Evolutionary conservation across 2,888 invertebrate genomes (phyloP), one percentile per base, ranked within the genome.

Genomic region (Drosophila glabriapex): DNA sequence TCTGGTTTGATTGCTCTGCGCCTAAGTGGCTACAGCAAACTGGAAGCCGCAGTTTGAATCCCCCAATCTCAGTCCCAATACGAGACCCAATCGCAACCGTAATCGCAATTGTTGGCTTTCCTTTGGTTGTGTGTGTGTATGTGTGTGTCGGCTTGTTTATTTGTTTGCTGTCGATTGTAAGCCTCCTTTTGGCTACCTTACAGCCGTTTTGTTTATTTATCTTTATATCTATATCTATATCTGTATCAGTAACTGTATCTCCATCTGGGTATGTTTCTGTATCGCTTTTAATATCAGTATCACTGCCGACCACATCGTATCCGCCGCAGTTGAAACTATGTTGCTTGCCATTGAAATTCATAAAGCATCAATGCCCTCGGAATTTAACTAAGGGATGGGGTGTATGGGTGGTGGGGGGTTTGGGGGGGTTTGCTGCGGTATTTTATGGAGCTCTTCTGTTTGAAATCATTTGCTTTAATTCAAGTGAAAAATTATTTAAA

Each of bases 401-500:
- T 3, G 22, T 31, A 52, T 7, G 37, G 16, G 41, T 16, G 19
- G 46, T 19, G 19, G 37, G 37, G 4, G 6, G 22, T 14, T 7
- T 22, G 14, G 61, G 22, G 43, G 39, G 29, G 16, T 37, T 28
- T 29, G 56, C 22, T 46, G 59, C n/a, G 63, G 58, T 61, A 56
- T 58, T 73, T 77, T 68, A 72, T 74, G 72, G 73, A 72, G 69
- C 69, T 78, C 75, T 76, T 74, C 85, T 82, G 75, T 87, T 89
- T 78, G 88, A 82, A 87, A 87, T 82, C 88, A 89, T 87, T 87
- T 87, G 82, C 72, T 89, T 87, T 89, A 87, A 87, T 87, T 87
- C 87, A 87, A 87, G 88, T 89, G 89, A 87, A 89, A 87, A 85
- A 87, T 87, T 87, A 87, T 89, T 87, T 87, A 87, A 87, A 89